These are phyloP conservation scores for Pristionchus mayeri DNA, from an alignment of 2,888 invertebrate species.

Conservation along the genomic window DNA sequence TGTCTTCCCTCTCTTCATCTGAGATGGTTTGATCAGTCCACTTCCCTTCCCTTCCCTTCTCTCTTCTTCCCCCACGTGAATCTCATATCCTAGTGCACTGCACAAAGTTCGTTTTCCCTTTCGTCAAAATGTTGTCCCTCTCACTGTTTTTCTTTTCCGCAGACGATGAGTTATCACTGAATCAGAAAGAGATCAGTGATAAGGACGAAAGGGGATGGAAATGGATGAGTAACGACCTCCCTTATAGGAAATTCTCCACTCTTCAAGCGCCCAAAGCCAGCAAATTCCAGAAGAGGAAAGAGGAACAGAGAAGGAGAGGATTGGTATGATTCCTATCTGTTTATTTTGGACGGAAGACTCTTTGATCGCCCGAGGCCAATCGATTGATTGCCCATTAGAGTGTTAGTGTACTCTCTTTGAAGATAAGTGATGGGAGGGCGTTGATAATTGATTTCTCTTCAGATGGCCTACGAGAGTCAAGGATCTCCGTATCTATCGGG, in stretches of 20 bases:
- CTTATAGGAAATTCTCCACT: conserved; percentile 16
- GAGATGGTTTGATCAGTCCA: neutral
- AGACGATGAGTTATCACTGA: conserved; percentile 10
- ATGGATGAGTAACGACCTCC: neutral
- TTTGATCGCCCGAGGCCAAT: conserved; percentile 1
- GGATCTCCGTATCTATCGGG: conserved; percentile 17
- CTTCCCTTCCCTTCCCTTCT: no score
- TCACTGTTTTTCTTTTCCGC: neutral
- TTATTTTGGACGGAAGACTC: neutral
- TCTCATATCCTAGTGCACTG: neutral
- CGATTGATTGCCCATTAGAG: neutral
- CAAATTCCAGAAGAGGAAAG: conserved; percentile 19
- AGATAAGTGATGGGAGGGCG: neutral
- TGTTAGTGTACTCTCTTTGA: conserved; percentile 17
- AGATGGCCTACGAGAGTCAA: neutral
- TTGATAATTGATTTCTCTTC: neutral
- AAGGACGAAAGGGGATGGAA: conserved; percentile 9
- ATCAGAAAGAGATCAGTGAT: conserved; percentile 25
- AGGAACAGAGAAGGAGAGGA: conserved; percentile 12
- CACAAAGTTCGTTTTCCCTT: neutral
- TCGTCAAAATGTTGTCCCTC: neutral
- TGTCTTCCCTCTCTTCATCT: neutral
- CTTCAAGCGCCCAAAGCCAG: conserved; percentile 1
- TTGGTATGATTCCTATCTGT: conserved; percentile 11
- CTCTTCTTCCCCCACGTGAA: neutral